Base-by-base conservation (phyloP, 1,140 invertebrate genomes). In the Drosophila serrata region DNA sequence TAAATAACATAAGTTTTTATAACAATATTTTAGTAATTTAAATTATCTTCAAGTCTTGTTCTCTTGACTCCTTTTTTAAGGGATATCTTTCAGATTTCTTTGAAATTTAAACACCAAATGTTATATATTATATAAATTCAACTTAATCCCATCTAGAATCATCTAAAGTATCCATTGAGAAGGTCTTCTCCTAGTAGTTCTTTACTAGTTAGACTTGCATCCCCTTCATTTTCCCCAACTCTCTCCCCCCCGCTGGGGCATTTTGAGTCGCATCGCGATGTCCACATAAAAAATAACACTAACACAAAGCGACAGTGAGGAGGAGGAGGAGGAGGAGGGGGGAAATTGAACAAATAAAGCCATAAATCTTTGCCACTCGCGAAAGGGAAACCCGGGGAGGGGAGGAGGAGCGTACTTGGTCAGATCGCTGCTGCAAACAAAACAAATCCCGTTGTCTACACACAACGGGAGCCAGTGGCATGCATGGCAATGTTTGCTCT, bases 361-460 rank as follows among this genome's bases (percentile, higher is more conserved):
- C 79, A 86, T 86, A 86, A 86, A 86, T 86, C 82, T 86, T 87
- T 67, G 82, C 64, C 78, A 72, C 67, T 72, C 65, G 75, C 58
- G 62, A 61, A 49, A 70, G 57, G 31, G 42, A 22, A 7, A 33
- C 39, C 31, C 43, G 29, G 24, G 33, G 15, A 4, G 0, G 7
- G 46, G 15, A 48, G 46, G 37, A 27, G 57, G 53, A 60, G 17
- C 24, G 65, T 8, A 29, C 65, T 72, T 61, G 70, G 56, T 64
- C 82, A 76, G 81, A 80, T 85, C 81, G 81, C 64, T 57, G 72
- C 65, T 62, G 62, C 78, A 85, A 86, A 86, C 78, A 86, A 84
- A 76, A 80, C 84, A 76, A 82, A 87, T 79, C 79, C 70, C 79
- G 82, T 65, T 85, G 77, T 85, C 77, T 77, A 82, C 79, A 82